Evolutionary conservation across 1,140 invertebrate species (phyloP), one percentile per base, ranked within the genome.

Genomic region (Neuroterus valhalla): DNA sequence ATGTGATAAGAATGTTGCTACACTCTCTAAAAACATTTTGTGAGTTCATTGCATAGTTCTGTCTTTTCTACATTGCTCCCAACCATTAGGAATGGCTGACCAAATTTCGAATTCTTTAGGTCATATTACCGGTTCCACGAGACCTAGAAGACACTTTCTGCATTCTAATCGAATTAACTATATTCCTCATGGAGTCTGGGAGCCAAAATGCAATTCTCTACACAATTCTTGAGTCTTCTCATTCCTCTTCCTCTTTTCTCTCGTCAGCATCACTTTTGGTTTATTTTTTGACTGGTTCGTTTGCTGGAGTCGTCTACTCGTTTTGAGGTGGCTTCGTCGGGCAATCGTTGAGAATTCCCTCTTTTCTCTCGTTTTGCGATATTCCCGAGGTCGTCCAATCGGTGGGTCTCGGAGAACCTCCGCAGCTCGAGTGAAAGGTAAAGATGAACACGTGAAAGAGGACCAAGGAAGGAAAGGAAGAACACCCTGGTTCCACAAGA

Each of bases 341-440:
- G 76, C 78, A 79, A 77, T 80, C 71, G 74, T 77, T 75, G 73
- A 67, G 73, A 80, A 75, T 80, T 80, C 77, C 74, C 78, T 74
- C 75, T 31, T 62, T 62, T 62, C 55, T 62, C 55, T 62, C 55
- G n/a, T 62, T 62, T 62, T 62, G 71, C 76, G 68, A 38, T 77
- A 74, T 78, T 80, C 77, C 77, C 55, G 71, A 55, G 68, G 70
- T 26, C 44, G 45, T 44, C 23, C 31, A 70, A 70, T 70, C 69
- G 69, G 19, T 45, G 69, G 10, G 5, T 70, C 69, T 50, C 42
- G 52, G 38, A 52, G 26, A 26, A 14, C 38, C 38, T 50, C 15
- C 26, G n/a, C 31, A 38, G 46, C 26, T 42, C 48, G 68, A 23
- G 46, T 70, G 68, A 70, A 70, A 70, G 68, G 38, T 31, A 26